Base-by-base conservation (phyloP, 2,113 vertebrate genomes). In the Physeter macrocephalus region DNA sequence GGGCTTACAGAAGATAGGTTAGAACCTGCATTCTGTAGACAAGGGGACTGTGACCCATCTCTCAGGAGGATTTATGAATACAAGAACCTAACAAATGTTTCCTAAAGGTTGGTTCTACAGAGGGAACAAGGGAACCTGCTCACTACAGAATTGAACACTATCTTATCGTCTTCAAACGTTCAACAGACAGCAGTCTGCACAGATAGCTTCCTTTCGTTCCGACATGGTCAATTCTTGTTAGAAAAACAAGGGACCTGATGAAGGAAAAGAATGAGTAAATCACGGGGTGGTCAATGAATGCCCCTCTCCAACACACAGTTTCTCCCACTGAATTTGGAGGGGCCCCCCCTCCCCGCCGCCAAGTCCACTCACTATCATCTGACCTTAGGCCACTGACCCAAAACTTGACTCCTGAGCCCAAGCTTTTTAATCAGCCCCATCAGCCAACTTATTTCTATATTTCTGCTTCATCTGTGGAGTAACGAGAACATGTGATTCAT, bases 261-360 rank as follows among this genome's bases (percentile, higher is more conserved):
- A 78, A 83, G 80, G 71, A 90, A 34, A 34, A 27, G 41, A 57
- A 18, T 2, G 13, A 54, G 29, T 43, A 7, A 49, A 15, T 21
- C 25, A 25, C 1, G 29, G 25, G 4, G 25, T 2, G 6, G n/a
- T 62, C 39, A n/a, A 1, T 23, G n/a, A 36, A 11, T 15, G 43
- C 8, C 61, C 29, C 3, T 6, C 20, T 20, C 43, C 67, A 52
- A 1, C n/a, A 12, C 54, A 27, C 62, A 34, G 62, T 13, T 36
- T 89, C 81, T 74, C 77, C 59, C 57, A 8, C 3, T 14, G 25
- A 36, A 21, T 27, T 10, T 64, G 49, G 64, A 92, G 29, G 11
- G 71, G 11, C 3, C 14, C 43, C 74, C 43, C 41, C 18, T 6
- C 34, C 23, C 34, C n/a, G n/a, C 5, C 21, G 8, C 54, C 49